Evolutionary conservation across 2,797 vertebrate genomes (phyloP).

Genomic region (Synanceia verrucosa): DNA sequence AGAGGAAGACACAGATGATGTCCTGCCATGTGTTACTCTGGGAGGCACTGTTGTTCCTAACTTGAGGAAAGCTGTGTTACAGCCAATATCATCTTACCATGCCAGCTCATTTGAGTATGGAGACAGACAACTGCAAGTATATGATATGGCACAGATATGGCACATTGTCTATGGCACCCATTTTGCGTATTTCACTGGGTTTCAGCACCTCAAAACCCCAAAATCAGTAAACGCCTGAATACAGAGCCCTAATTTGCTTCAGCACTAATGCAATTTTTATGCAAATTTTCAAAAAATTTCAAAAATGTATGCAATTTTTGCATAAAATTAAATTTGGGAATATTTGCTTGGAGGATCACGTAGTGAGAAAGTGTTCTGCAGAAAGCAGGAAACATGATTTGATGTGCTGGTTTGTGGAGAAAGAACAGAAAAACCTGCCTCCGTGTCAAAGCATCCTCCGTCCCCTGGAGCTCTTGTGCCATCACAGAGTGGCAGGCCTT

Average conservation of each 20-base stretch:
- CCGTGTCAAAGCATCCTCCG: slow-evolving; percentile 38
- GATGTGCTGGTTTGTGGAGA: slow-evolving; percentile 17
- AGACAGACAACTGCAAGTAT: slow-evolving; percentile 3
- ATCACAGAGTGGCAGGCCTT: slow-evolving; percentile 60
- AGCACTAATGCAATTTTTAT: no score
- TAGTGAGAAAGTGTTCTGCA: not conserved
- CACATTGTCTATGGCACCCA: slow-evolving; percentile 1
- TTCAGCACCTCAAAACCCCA: no score
- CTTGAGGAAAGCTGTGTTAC: slow-evolving; percentile 24
- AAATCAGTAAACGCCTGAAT: not conserved
- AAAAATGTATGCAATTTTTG: not conserved
- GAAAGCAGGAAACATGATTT: slow-evolving; percentile 18
- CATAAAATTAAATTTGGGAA: not conserved
- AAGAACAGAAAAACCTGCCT: slow-evolving; percentile 17
- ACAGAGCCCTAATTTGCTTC: not conserved
- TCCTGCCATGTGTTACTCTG: slow-evolving; percentile 52
- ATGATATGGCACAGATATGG: slow-evolving; percentile 15
- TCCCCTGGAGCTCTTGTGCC: slow-evolving; percentile 54
- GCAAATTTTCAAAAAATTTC: no score
- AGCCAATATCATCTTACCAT: slow-evolving; percentile 15
- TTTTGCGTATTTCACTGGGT: no score
- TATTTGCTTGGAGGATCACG: not conserved
- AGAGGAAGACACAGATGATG: slow-evolving; percentile 26
- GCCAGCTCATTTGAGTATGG: slow-evolving; percentile 20
- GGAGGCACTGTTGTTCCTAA: slow-evolving; percentile 75